Percentiles rank a stretch among this genome's conserved stretches.
Conservation (phyloP, 2,797 vertebrate species). For the Acanthopagrus latus region DNA sequence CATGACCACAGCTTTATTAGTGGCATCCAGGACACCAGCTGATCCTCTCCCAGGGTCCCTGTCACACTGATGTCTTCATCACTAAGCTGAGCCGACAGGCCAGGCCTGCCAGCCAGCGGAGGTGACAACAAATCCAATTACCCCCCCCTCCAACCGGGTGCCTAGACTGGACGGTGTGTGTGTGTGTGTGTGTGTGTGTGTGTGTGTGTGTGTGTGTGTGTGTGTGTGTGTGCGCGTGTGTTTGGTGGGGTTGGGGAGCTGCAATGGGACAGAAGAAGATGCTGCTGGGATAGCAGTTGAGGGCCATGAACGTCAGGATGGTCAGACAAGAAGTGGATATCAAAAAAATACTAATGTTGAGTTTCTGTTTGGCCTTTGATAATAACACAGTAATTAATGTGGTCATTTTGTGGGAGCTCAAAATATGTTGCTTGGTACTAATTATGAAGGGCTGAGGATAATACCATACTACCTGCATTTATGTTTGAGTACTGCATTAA, state of each 20-base stretch:
- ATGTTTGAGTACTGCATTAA: background rate
- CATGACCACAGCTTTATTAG: constrained; percentile 94
- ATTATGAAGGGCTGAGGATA: too few relatives aligned
- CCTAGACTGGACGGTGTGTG: constrained; percentile 78
- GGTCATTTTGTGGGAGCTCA: too few relatives aligned
- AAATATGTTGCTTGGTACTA: too few relatives aligned
- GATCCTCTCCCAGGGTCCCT: constrained; percentile 96
- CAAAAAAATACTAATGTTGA: constrained; percentile 3
- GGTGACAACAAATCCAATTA: constrained; percentile 99
- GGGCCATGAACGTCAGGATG: constrained; percentile 40
- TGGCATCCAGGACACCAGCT: constrained; percentile 94
- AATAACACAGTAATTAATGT: too few relatives aligned
- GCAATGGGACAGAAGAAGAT: constrained; percentile 41
- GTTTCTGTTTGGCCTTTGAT: background rate
- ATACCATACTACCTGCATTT: too few relatives aligned
- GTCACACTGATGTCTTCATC: constrained; percentile 99
- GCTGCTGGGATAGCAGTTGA: constrained; percentile 36
- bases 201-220: too few relatives aligned
- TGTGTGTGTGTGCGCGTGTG: too few relatives aligned
- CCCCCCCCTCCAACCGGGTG: constrained; percentile 89
- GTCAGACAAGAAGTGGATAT: constrained; percentile 23
- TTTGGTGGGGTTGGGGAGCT: constrained; percentile 27
- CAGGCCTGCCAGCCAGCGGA: constrained; percentile 96
- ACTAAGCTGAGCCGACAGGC: constrained; percentile 98
- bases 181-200: too few relatives aligned